Percentiles rank a stretch among this genome's conserved stretches.
These are phyloP conservation scores for Anoplophora glabripennis DNA, from an alignment of 1,140 invertebrate genomes.

Conservation along the genomic window DNA sequence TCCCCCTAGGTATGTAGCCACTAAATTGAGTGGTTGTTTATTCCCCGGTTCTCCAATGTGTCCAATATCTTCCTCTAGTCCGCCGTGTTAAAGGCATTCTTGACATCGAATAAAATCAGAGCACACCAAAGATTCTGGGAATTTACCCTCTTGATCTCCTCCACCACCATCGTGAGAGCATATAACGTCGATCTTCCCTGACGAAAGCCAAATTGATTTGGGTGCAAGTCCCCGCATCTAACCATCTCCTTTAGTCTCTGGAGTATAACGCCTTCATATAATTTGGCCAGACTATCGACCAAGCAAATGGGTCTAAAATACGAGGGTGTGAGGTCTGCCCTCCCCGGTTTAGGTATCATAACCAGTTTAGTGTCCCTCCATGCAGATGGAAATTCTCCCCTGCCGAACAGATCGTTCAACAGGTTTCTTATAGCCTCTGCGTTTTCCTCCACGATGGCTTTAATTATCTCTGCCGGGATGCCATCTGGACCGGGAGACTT, in stretches of 20 bases:
- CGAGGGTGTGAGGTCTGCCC: slow-evolving; percentile 8
- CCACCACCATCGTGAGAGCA: slow-evolving; percentile 6
- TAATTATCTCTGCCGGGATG: no score
- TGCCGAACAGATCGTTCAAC: no score
- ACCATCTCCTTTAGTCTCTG: slow-evolving; percentile 13
- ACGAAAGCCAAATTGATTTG: slow-evolving; percentile 29
- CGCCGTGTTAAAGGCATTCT: slow-evolving; percentile 23
- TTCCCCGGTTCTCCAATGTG: neutral
- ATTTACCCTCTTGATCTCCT: neutral
- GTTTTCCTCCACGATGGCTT: no score
- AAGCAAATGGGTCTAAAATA: slow-evolving; percentile 30
- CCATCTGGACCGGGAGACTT: no score
- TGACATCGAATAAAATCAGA: slow-evolving; percentile 13
- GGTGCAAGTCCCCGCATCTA: slow-evolving; percentile 17
- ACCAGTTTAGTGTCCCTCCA: slow-evolving; percentile 11
- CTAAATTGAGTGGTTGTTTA: neutral
- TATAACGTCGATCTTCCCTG: slow-evolving; percentile 26
- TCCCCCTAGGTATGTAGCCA: neutral
- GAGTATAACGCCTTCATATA: slow-evolving; percentile 24
- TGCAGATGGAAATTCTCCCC: no score
- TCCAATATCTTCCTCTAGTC: slow-evolving; percentile 8
- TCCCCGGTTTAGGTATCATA: slow-evolving; percentile 18
- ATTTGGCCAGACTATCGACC: slow-evolving; percentile 24
- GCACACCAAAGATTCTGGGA: neutral
- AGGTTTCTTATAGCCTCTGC: no score